Conservation (phyloP, 2,113 vertebrate genomes). For the Perognathus longimembris region DNA sequence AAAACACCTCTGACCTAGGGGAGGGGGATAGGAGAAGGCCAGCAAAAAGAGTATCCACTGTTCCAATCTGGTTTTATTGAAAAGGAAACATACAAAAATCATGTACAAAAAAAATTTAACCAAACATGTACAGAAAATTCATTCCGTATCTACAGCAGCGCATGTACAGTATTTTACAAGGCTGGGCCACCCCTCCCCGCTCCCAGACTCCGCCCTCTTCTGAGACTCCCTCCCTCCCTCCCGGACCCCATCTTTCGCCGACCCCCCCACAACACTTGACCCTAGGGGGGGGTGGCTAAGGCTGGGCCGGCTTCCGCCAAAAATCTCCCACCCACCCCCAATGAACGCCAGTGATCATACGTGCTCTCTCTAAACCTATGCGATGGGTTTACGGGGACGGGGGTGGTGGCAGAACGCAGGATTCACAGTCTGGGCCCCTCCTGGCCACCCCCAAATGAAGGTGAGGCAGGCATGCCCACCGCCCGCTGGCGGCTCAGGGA, state of each 20-base stretch:
- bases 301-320: slow-evolving; percentile 78
- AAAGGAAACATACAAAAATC: slow-evolving; percentile 87
- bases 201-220: slow-evolving; percentile 80
- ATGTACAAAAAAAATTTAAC: slow-evolving; percentile 84
- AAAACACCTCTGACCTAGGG: too few relatives aligned
- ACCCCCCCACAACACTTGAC: slow-evolving; percentile 66
- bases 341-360: slow-evolving; percentile 79
- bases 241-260: slow-evolving; percentile 50
- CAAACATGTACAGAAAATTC: slow-evolving; percentile 81
- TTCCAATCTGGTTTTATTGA: slow-evolving; percentile 85
- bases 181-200: slow-evolving; percentile 74
- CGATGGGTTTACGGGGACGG: slow-evolving; percentile 74
- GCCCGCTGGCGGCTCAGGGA: slow-evolving; percentile 74
- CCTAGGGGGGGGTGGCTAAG: slow-evolving; percentile 72
- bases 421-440: slow-evolving; percentile 81
- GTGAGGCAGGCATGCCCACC: slow-evolving; percentile 73
- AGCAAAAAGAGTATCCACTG: slow-evolving; percentile 43
- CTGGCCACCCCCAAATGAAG: slow-evolving; percentile 77
- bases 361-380: slow-evolving; percentile 81
- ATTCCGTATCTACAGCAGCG: slow-evolving; percentile 79
- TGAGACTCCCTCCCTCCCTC: slow-evolving; percentile 78
- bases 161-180: slow-evolving; percentile 79
- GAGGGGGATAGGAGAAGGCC: neutral
- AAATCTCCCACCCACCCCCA: slow-evolving; percentile 77
- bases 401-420: slow-evolving; percentile 76